Base-by-base conservation (phyloP, 1,140 invertebrate genomes). In the Lysiphlebus fabarum region DNA sequence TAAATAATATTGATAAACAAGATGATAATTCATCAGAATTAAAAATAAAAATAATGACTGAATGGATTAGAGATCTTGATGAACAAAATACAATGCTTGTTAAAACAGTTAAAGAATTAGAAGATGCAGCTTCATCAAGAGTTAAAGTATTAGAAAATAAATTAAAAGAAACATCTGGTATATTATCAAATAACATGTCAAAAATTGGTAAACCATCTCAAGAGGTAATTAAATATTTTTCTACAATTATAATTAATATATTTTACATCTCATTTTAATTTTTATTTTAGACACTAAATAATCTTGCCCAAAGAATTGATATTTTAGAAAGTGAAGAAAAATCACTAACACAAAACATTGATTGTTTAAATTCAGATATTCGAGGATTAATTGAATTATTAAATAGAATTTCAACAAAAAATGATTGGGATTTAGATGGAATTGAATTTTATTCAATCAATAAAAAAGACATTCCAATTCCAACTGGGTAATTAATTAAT, bases 81-180 rank as follows among this genome's bases (percentile, higher is more conserved):
- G 82, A 83, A 36, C 83, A 85, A 67, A 85, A 85, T 71, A 62
- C 71, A 45, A 78, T 83, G 77, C 63, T 86, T n/a, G 78, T 84
- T 4, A 72, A 72, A 42, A 81, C 75, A 11, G 80, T 85, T 34
- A 74, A 82, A 62, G 82, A 84, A 65, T 66, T 86, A 33, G 84
- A 85, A 65, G 67, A 74, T 51, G 81, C 83, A 66, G 80, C 83
- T 44, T 73, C 74, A 36, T 72, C 70, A 59, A 75, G 80, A 68
- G 82, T 84, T 9, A 75, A 76, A 58, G 70, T 83, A 61, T 65
- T 85, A 12, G 79, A 83, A 70, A 75, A 82, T 14, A 77, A 83
- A 65, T 72, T 83, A 40, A 71, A 76, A 33, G 74, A 75, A 14
- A 75, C 77, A 7, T 71, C 75, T 7, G 60, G 60, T 54, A 49